Evolutionary conservation across 1,140 invertebrate genomes (phyloP).

Genomic region (Philopotamus ludificatus): DNA sequence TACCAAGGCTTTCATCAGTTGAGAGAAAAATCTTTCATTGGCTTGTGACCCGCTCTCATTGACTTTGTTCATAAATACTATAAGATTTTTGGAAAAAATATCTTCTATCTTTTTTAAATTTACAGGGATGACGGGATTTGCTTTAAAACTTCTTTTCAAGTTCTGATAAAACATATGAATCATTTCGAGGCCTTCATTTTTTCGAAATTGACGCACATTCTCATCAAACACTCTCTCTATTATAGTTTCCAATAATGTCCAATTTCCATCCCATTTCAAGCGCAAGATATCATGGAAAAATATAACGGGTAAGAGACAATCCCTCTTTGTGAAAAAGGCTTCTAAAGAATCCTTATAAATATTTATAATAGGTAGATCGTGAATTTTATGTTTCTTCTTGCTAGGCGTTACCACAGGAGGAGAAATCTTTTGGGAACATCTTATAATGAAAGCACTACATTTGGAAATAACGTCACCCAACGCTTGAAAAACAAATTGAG

Average conservation of each 20-base stretch:
- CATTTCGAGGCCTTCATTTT: constrained; percentile 65
- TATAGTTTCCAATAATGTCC: constrained; percentile 57
- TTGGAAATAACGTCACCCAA: constrained; percentile 66
- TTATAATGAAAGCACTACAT: constrained; percentile 65
- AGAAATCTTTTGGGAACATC: constrained; percentile 57
- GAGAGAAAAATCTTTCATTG: constrained; percentile 35
- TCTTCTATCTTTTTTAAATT: constrained; percentile 31
- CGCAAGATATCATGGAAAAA: constrained; percentile 66
- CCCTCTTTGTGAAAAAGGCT: constrained; percentile 62
- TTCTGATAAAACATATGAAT: constrained; percentile 62
- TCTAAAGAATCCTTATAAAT: constrained; percentile 58
- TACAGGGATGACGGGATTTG: constrained; percentile 13
- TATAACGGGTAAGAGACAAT: constrained; percentile 61
- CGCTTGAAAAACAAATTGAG: constrained; percentile 64
- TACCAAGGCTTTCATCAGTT: constrained; percentile 33
- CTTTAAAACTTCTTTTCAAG: constrained; percentile 45
- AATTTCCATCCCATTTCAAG: constrained; percentile 62
- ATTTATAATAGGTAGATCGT: constrained; percentile 48
- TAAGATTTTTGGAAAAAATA: constrained; percentile 17
- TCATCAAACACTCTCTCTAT: constrained; percentile 62
- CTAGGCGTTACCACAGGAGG: constrained; percentile 41
- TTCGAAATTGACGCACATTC: constrained; percentile 61
- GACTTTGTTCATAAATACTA: constrained; percentile 10
- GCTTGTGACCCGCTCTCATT: constrained; percentile 3
- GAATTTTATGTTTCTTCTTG: constrained; percentile 46